A percentile compares a stretch with the other conserved stretches of the same genome.
These are phyloP conservation scores for Gisinianus flammeolus DNA, from an alignment of 2,888 invertebrate species.

Conservation along the genomic window DNA sequence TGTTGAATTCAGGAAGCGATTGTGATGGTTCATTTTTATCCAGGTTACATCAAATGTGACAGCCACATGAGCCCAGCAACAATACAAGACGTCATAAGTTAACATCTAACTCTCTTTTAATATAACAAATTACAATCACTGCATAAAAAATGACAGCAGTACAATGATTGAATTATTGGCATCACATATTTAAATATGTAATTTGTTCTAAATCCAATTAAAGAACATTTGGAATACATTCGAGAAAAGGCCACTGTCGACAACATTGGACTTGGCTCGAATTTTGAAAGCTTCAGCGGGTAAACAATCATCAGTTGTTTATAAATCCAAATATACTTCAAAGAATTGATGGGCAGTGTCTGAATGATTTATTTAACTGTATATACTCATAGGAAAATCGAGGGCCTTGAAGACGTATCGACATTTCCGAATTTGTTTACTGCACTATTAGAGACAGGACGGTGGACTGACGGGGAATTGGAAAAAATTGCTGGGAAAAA, in stretches of 20 bases:
- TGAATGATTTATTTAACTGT: not conserved
- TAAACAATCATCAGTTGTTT: constrained; percentile 27
- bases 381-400: constrained; percentile 54
- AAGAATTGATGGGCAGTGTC: not conserved
- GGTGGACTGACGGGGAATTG: constrained; percentile 60
- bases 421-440: constrained; percentile 60
- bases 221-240: constrained; percentile 55
- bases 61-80: constrained; percentile 56
- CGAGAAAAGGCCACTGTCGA: constrained; percentile 48
- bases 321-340: not conserved
- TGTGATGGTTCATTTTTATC: constrained; percentile 63
- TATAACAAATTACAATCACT: too few species aligned
- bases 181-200: not conserved
- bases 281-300: constrained; percentile 53
- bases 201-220: not conserved
- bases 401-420: constrained; percentile 60
- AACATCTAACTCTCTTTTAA: constrained; percentile 20
- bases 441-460: constrained; percentile 59
- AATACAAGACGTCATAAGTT: constrained; percentile 61
- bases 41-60: constrained; percentile 60
- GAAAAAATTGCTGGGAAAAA: constrained; percentile 60
- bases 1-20: too few species aligned
- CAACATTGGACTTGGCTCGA: constrained; percentile 54
- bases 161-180: too few species aligned
- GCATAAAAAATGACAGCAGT: too few species aligned